These are phyloP conservation scores for Formica exsecta DNA, from an alignment of 1,140 invertebrate species.

Conservation along the genomic window DNA sequence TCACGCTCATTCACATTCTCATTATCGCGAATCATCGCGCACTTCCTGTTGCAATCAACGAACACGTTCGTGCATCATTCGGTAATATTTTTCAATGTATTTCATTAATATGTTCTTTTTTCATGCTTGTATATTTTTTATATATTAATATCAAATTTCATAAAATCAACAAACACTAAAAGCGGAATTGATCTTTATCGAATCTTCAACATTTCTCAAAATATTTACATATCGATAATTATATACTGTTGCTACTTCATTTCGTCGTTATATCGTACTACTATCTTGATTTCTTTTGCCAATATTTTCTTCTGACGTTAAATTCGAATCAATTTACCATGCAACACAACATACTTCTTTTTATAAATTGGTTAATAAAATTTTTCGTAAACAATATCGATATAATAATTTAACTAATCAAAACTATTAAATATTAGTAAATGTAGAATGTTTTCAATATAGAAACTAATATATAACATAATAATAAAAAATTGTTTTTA, in stretches of 20 bases:
- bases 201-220: neutral
- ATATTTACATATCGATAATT: slow-evolving; percentile 9
- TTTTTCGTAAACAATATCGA: slow-evolving; percentile 3
- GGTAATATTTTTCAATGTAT: neutral
- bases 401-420: neutral
- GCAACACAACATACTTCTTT: slow-evolving; percentile 4
- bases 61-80: neutral
- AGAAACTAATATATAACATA: neutral
- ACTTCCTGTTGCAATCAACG: neutral
- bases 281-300: neutral
- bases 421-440: slow-evolving; percentile 7
- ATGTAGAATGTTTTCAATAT: neutral
- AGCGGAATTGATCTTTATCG: slow-evolving; percentile 25
- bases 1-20: neutral
- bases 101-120: neutral
- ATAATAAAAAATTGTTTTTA: neutral
- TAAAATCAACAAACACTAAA: neutral
- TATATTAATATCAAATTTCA: neutral
- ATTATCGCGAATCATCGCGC: neutral
- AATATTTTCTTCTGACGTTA: slow-evolving; percentile 1
- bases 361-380: neutral
- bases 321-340: neutral
- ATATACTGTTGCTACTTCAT: neutral
- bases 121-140: neutral
- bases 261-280: neutral